Evolutionary conservation across 2,888 invertebrate genomes (phyloP), one percentile per base, ranked within the genome.

Genomic region (Ormyrus nitidulus): DNA sequence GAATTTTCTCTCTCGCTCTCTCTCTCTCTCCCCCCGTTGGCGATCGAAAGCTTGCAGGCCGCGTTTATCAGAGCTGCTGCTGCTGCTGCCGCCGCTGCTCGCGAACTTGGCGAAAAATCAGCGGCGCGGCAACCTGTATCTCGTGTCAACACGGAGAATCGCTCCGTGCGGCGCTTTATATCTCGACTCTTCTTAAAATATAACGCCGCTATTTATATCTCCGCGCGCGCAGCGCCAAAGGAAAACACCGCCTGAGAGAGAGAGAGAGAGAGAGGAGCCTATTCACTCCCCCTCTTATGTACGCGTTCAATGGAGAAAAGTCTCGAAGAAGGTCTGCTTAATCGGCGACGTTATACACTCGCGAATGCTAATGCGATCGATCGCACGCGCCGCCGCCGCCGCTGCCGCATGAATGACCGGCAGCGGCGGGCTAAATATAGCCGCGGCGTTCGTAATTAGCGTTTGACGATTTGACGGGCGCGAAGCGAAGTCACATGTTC

Each of bases 171-270:
- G 19, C 61, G 74, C 74, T 74, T 74, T 83, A 83, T 84, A 82
- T 84, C 83, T 82, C 81, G 79, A 78, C 80, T 83, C 85, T 86
- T 84, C 83, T 89, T 88, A 88, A 89, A 89, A 89, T 89, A 89
- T 84, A 82, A 82, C 80, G 66, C 71, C 59, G 85, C 87, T 89
- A 89, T 89, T 89, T 89, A 86, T 88, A 88, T 83, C 83, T 68
- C 53, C 59, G 44, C 56, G 58, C 51, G 13, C 69, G 78, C 81
- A 83, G 83, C 83, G 81, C 79, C 83, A 82, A 83, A 82, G 83
- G 82, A 84, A 84, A 83, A 83, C 80, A 83, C 83, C 64, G 76
- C 83, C 81, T 34, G 53, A 61, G 54, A 44, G 34, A n/a, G 13
- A 11, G 66, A 66, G 53, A 19, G 58, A 70, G 10, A 19, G 49